Conservation (phyloP, 2,888 invertebrate genomes). For the Gymnoscelis rufifasciata region DNA sequence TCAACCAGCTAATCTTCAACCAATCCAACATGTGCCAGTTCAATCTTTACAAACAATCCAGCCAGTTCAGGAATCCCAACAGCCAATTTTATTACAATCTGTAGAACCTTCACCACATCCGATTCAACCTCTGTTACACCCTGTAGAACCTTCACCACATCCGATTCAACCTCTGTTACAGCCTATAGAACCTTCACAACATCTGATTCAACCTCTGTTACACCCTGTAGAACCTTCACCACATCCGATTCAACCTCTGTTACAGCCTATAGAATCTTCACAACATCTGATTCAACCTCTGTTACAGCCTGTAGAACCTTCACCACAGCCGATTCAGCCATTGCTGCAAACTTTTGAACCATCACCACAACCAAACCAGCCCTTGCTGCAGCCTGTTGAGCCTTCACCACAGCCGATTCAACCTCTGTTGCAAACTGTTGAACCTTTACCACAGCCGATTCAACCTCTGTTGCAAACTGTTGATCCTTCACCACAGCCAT, state of each 20-base stretch:
- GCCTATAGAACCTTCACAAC: neutral
- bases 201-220: neutral
- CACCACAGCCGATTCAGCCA: neutral
- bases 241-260: neutral
- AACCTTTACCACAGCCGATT: neutral
- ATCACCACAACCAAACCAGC: constrained; percentile 3
- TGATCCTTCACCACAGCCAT: too few species aligned
- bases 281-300: constrained; percentile 4
- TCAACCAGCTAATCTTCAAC: neutral
- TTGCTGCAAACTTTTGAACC: neutral
- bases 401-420: neutral
- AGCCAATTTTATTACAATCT: too few species aligned
- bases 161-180: neutral
- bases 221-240: neutral
- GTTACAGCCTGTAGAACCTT: neutral
- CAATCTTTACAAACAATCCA: too few species aligned
- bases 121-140: constrained; percentile 6
- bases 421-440: neutral
- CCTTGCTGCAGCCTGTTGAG: neutral
- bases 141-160: neutral
- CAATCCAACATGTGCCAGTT: too few species aligned
- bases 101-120: neutral
- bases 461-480: too few species aligned
- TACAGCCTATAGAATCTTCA: neutral
- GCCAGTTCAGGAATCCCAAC: too few species aligned